Percentiles rank a stretch among this genome's conserved stretches.
phyloP scores from a whole-genome alignment of 2,888 invertebrate genomes.

The Vanessa cardui region DNA sequence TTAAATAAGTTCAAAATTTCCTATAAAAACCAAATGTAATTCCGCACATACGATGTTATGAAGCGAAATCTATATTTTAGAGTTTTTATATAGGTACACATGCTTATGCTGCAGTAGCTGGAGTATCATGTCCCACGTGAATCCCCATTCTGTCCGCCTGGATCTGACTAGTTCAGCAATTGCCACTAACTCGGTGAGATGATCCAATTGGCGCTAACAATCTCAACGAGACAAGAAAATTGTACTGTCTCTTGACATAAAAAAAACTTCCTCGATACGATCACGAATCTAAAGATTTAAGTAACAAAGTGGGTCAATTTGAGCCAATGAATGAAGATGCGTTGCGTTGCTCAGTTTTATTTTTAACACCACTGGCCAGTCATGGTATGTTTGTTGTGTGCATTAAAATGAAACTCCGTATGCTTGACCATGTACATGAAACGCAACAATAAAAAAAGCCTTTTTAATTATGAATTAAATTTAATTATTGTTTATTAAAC shows the following conservation, averaged over 20 bases:
- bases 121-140: neutral
- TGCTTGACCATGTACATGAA: neutral
- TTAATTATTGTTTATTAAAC: too few relatives aligned
- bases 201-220: constrained; percentile 38
- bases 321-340: constrained; percentile 17
- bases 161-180: constrained; percentile 24
- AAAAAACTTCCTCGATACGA: constrained; percentile 26
- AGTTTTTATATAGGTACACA: too few relatives aligned
- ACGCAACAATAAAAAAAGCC: too few relatives aligned
- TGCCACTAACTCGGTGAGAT: constrained; percentile 26
- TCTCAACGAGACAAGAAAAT: constrained; percentile 35
- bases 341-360: constrained; percentile 4
- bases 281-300: constrained; percentile 13
- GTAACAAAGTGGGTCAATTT: constrained; percentile 28
- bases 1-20: too few relatives aligned
- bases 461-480: too few relatives aligned
- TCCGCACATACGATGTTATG: too few relatives aligned
- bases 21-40: too few relatives aligned
- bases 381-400: neutral
- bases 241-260: constrained; percentile 32
- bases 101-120: too few relatives aligned
- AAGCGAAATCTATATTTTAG: too few relatives aligned
- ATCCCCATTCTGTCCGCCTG: neutral
- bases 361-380: constrained; percentile 11
- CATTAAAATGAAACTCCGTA: neutral